Evolutionary conservation across 2,888 invertebrate genomes (phyloP).

Genomic region (Pachliopta kotzebuea): DNA sequence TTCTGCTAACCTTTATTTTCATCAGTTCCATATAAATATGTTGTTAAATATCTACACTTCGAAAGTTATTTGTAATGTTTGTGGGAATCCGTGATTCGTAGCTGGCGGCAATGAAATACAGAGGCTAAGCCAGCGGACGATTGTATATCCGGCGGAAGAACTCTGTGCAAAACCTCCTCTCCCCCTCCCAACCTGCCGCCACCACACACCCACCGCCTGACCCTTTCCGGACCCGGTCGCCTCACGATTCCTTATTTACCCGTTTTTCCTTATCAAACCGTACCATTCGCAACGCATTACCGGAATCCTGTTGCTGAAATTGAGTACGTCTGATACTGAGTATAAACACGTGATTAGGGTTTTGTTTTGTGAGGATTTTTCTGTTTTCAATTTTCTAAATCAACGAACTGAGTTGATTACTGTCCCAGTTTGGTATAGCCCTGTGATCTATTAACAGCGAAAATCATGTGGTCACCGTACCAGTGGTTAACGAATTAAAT

Average conservation of each 20-base stretch:
- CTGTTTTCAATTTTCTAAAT: slow-evolving; percentile 48
- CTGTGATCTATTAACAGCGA: slow-evolving; percentile 5
- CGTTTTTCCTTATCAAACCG: slow-evolving; percentile 75
- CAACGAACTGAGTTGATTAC: slow-evolving; percentile 37
- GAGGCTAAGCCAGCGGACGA: slow-evolving; percentile 46
- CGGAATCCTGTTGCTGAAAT: slow-evolving; percentile 61
- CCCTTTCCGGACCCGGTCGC: slow-evolving; percentile 51
- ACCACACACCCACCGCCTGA: slow-evolving; percentile 39
- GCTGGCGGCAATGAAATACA: slow-evolving; percentile 48
- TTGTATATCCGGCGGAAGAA: slow-evolving; percentile 58
- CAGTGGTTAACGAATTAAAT: slow-evolving; percentile 11
- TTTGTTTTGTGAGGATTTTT: slow-evolving; percentile 46
- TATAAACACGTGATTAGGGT: slow-evolving; percentile 49
- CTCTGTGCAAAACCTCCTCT: slow-evolving; percentile 28
- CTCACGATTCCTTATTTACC: slow-evolving; percentile 71
- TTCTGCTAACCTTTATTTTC: too few relatives aligned
- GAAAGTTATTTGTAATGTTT: slow-evolving; percentile 47
- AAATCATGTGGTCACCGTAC: neutral
- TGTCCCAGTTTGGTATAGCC: slow-evolving; percentile 33
- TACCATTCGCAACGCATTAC: slow-evolving; percentile 73
- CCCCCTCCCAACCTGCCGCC: too few relatives aligned
- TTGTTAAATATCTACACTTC: slow-evolving; percentile 11
- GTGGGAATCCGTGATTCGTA: slow-evolving; percentile 47
- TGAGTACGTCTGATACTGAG: slow-evolving; percentile 47
- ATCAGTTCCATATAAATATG: neutral